These are phyloP conservation scores for Latheticus oryzae DNA, from an alignment of 2,888 invertebrate species.

Conservation along the genomic window DNA sequence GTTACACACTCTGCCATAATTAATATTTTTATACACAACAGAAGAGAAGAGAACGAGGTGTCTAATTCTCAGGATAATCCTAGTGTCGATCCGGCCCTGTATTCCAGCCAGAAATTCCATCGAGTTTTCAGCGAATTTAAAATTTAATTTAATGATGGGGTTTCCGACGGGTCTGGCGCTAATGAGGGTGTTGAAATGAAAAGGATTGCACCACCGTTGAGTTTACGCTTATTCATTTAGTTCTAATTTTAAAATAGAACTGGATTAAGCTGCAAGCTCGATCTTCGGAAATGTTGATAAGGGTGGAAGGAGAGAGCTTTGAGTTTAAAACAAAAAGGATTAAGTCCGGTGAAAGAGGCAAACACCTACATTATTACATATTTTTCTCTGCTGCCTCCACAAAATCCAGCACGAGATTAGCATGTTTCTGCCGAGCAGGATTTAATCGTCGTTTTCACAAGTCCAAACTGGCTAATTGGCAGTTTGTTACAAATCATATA, in stretches of 20 bases:
- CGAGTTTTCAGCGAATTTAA: constrained; percentile 28
- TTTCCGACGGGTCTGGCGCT: constrained; percentile 27
- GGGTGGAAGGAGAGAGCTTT: constrained; percentile 13
- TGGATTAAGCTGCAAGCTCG: constrained; percentile 9
- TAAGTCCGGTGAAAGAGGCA: constrained; percentile 1
- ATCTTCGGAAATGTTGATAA: constrained; percentile 28
- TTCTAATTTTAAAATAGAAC: constrained; percentile 29
- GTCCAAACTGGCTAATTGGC: constrained; percentile 14
- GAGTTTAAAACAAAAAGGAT: constrained; percentile 9
- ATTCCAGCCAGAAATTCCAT: constrained; percentile 16
- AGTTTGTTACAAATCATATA: constrained; percentile 31
- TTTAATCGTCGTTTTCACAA: not conserved
- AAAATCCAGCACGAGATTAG: constrained; percentile 3
- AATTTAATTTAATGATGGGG: constrained; percentile 33
- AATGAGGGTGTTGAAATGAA: constrained; percentile 35
- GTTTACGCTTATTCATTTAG: constrained; percentile 30
- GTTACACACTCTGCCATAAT: constrained; percentile 18
- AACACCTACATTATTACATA: not conserved
- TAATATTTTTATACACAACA: constrained; percentile 25
- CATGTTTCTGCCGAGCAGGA: constrained; percentile 1
- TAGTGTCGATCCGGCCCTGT: constrained; percentile 16
- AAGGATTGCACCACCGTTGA: constrained; percentile 29
- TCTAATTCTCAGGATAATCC: constrained; percentile 19
- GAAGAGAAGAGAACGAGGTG: too few relatives aligned
- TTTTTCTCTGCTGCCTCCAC: not conserved